Evolutionary conservation across 2,888 invertebrate genomes (phyloP).

Genomic region (Pemphredon lugubris): DNA sequence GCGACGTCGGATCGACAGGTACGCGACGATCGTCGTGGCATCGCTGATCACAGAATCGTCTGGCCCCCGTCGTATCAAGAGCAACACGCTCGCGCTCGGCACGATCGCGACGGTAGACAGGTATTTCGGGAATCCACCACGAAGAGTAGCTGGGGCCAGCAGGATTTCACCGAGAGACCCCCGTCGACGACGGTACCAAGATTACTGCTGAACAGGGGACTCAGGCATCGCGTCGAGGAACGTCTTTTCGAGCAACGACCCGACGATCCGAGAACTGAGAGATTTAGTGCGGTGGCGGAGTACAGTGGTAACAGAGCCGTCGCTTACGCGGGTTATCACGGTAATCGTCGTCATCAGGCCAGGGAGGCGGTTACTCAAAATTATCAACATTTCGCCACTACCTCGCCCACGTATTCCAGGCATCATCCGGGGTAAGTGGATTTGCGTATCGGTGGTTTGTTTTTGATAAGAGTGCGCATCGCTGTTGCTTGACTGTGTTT

Average conservation of each 20-base stretch:
- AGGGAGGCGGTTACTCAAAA: conserved; percentile 51
- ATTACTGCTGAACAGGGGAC: conserved; percentile 1
- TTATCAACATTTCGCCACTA: conserved; percentile 57
- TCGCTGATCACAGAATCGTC: conserved; percentile 20
- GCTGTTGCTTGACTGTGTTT: no score
- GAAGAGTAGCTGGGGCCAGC: conserved; percentile 31
- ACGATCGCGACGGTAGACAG: conserved; percentile 30
- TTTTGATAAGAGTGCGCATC: no score
- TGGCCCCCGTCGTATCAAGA: conserved; percentile 62
- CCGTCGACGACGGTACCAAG: conserved; percentile 1
- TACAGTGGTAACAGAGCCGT: conserved; percentile 67
- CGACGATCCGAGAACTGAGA: conserved; percentile 49
- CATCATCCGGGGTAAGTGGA: conserved; percentile 76
- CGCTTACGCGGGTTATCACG: conserved; percentile 67
- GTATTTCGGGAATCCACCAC: conserved; percentile 10
- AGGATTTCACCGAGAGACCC: background rate
- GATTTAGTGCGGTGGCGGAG: conserved; percentile 66
- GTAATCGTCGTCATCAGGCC: conserved; percentile 65
- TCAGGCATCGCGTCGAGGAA: conserved; percentile 54
- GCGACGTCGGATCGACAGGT: conserved; percentile 6
- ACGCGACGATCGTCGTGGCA: conserved; percentile 23
- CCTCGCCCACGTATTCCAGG: conserved; percentile 69
- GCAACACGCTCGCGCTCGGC: conserved; percentile 31
- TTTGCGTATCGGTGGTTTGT: background rate
- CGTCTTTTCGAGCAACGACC: conserved; percentile 42